phyloP scores from a whole-genome alignment of 2,888 invertebrate genomes.

The Megaustenia siamemsis region DNA sequence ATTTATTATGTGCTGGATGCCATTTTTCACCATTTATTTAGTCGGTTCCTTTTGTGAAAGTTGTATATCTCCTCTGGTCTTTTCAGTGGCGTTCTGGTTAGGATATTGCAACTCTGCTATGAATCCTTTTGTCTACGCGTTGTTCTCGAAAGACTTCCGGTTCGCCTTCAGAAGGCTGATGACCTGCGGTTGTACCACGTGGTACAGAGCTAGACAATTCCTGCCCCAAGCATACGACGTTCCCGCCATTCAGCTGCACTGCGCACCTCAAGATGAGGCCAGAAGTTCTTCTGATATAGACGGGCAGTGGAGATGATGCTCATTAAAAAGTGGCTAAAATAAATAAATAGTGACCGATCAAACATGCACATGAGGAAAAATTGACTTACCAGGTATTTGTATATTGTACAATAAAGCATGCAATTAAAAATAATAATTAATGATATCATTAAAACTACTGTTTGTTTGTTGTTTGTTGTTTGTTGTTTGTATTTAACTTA shows the following conservation, averaged over 20 bases:
- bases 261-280: constrained; percentile 44
- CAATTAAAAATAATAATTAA: too few species aligned
- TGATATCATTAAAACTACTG: too few species aligned
- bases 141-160: constrained; percentile 96
- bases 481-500: too few species aligned
- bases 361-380: too few species aligned
- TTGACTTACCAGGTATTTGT: too few species aligned
- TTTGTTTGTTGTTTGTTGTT: too few species aligned
- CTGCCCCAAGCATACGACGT: constrained; percentile 17
- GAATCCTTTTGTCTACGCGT: constrained; percentile 95
- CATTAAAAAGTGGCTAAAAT: too few species aligned
- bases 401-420: too few species aligned
- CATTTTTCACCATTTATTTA: constrained; percentile 96
- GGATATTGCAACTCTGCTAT: constrained; percentile 98
- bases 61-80: constrained; percentile 89
- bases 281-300: constrained; percentile 49
- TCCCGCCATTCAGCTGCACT: constrained; percentile 46
- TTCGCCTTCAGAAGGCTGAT: constrained; percentile 96
- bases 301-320: constrained; percentile 45
- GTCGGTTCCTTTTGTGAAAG: constrained; percentile 89
- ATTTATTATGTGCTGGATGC: constrained; percentile 97
- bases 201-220: constrained; percentile 18
- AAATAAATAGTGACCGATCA: too few species aligned
- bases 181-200: constrained; percentile 52
- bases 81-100: constrained; percentile 96